Conservation (phyloP, 2,797 vertebrate species). For the Thripadectes ignobilis region DNA sequence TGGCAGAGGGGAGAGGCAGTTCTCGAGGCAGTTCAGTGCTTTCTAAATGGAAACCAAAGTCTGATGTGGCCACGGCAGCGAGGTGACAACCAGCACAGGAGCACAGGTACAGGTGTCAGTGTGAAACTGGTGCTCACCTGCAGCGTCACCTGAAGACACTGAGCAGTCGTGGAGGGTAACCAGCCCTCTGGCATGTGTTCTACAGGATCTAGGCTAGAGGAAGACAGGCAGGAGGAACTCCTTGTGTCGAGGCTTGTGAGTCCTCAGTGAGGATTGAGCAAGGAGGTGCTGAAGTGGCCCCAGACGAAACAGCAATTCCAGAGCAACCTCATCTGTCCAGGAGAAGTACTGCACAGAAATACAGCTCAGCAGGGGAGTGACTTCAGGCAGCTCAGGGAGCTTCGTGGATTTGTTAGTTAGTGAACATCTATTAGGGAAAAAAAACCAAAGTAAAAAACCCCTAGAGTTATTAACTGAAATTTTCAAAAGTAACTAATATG, state of each 20-base stretch:
- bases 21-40: not conserved
- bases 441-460: not conserved
- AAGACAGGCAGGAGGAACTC: not conserved
- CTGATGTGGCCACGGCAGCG: accelerated
- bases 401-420: not conserved
- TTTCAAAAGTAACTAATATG: not conserved
- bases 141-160: not conserved
- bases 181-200: not conserved
- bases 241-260: not conserved
- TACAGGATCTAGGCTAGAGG: not conserved
- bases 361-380: not conserved
- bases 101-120: not conserved
- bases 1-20: not conserved
- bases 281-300: not conserved
- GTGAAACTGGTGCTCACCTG: not conserved
- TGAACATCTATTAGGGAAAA: not conserved
- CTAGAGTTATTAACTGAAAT: not conserved
- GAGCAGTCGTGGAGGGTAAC: not conserved
- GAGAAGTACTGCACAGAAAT: not conserved
- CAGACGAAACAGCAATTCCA: not conserved
- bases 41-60: not conserved
- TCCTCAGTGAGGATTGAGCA: not conserved
- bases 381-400: not conserved
- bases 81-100: not conserved
- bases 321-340: conserved; percentile 24